phyloP scores from a whole-genome alignment of 92 coral and sea anemone genomes.

The Nematostella vectensis region DNA sequence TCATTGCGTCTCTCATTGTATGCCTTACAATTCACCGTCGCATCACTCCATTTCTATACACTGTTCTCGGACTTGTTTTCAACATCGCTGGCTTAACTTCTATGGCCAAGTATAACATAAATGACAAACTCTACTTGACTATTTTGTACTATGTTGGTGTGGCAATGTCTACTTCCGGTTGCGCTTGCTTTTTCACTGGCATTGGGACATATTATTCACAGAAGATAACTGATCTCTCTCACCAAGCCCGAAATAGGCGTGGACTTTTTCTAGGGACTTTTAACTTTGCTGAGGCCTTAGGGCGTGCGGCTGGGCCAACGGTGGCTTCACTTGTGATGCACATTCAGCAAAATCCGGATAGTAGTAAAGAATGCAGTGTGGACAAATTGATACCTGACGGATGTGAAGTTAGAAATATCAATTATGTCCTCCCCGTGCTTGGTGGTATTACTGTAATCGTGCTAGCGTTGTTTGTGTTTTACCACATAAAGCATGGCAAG shows the following conservation, averaged over 20 bases:
- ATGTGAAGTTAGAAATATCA: slow-evolving; percentile 62
- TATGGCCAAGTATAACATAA: slow-evolving; percentile 49
- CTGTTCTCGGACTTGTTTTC: slow-evolving; percentile 58
- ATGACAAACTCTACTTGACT: slow-evolving; percentile 15
- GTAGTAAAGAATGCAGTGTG: slow-evolving; percentile 18
- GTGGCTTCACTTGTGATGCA: slow-evolving; percentile 51
- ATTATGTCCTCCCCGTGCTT: slow-evolving; percentile 51
- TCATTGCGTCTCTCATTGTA: slow-evolving; percentile 47
- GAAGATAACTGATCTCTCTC: slow-evolving; percentile 83
- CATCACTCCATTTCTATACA: slow-evolving; percentile 49
- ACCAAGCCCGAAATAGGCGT: slow-evolving; percentile 89
- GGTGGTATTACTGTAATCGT: slow-evolving; percentile 40
- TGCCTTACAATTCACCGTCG: slow-evolving; percentile 53
- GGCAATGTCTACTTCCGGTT: slow-evolving; percentile 84
- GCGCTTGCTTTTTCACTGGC: slow-evolving; percentile 80
- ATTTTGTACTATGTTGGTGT: slow-evolving; percentile 66
- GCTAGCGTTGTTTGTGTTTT: slow-evolving; percentile 45
- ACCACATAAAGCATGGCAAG: slow-evolving; percentile 76
- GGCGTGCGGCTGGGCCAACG: slow-evolving; percentile 83
- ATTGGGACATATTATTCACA: slow-evolving; percentile 82
- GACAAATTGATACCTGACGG: slow-evolving; percentile 35
- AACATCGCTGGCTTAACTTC: slow-evolving; percentile 60
- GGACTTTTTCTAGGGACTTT: slow-evolving; percentile 83
- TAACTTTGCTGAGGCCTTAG: slow-evolving; percentile 83
- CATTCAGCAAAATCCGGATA: slow-evolving; percentile 16